Evolutionary conservation across 1,140 invertebrate species (phyloP).

Genomic region (Ditylenchus dipsaci): DNA sequence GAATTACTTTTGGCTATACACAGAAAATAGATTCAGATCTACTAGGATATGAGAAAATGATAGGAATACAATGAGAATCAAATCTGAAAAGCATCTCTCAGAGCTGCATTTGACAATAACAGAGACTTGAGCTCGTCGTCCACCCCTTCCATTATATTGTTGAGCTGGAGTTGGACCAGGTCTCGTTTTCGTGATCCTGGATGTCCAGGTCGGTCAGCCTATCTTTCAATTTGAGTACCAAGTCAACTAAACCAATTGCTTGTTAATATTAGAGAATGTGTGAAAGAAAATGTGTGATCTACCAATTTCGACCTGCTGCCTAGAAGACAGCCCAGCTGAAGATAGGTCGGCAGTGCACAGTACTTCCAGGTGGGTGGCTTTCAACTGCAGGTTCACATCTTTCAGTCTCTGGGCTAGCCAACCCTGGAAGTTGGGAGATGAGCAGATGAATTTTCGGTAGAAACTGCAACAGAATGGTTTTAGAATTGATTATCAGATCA

Average conservation of each 20-base stretch:
- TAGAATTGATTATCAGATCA: conserved; percentile 6
- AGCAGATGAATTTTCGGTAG: conserved; percentile 44
- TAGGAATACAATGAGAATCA: too few relatives aligned
- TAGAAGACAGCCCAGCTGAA: conserved; percentile 25
- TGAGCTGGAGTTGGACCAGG: conserved; percentile 18
- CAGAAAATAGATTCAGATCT: too few relatives aligned
- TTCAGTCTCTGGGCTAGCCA: conserved; percentile 44
- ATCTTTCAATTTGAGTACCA: conserved; percentile 41
- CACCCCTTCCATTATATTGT: conserved; percentile 29
- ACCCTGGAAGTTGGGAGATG: conserved; percentile 49
- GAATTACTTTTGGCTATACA: too few relatives aligned
- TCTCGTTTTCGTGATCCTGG: conserved; percentile 2
- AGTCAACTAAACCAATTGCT: conserved; percentile 38
- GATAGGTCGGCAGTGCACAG: conserved; percentile 49
- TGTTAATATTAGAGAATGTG: too few relatives aligned
- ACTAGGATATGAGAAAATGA: too few relatives aligned
- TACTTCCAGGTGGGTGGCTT: conserved; percentile 44
- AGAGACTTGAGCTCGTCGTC: conserved; percentile 43
- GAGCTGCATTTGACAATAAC: conserved; percentile 33
- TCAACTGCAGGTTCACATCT: conserved; percentile 48
- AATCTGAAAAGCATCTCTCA: conserved; percentile 15
- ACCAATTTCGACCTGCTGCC: conserved; percentile 49
- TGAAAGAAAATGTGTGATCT: too few relatives aligned
- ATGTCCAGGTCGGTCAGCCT: conserved; percentile 14
- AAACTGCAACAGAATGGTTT: conserved; percentile 19